Percentiles rank a stretch among this genome's conserved stretches.
Evolutionary conservation across 2,888 invertebrate species (phyloP).

Genomic region (Aelia acuminata): DNA sequence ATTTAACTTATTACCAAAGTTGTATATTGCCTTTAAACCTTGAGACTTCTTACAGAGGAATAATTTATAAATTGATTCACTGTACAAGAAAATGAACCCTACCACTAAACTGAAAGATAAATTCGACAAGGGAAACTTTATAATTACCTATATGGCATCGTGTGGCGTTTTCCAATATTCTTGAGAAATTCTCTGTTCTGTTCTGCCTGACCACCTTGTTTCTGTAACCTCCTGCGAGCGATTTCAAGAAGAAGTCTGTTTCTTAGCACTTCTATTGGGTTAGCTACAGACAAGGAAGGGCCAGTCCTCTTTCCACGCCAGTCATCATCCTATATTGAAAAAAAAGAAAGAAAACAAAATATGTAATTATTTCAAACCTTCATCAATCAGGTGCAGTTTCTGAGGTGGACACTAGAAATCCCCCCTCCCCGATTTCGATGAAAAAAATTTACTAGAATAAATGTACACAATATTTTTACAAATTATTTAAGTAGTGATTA

Average conservation of each 20-base stretch:
- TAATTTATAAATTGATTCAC: too few species aligned
- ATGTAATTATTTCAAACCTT: not conserved
- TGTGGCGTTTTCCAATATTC: constrained; percentile 80
- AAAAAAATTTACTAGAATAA: too few species aligned
- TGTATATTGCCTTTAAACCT: too few species aligned
- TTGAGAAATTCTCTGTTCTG: constrained; percentile 83
- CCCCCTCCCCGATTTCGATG: too few species aligned
- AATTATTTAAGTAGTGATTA: too few species aligned
- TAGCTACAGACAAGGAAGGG: constrained; percentile 84
- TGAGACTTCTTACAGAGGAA: too few species aligned
- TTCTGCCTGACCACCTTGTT: constrained; percentile 69
- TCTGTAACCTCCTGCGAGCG: constrained; percentile 83
- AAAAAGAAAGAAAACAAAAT: not conserved
- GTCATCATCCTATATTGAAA: constrained; percentile 30
- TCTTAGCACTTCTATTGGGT: constrained; percentile 88
- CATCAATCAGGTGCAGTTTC: too few species aligned
- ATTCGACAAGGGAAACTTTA: not conserved
- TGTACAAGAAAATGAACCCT: too few species aligned
- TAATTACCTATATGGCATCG: constrained; percentile 47
- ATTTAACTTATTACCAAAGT: too few species aligned
- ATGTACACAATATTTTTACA: too few species aligned
- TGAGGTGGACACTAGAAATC: too few species aligned
- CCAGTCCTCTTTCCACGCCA: constrained; percentile 64
- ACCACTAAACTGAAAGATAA: not conserved
- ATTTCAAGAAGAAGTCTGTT: constrained; percentile 86